These are phyloP conservation scores for Sphenodon punctatus DNA, from an alignment of 2,797 vertebrate genomes.

Conservation along the genomic window DNA sequence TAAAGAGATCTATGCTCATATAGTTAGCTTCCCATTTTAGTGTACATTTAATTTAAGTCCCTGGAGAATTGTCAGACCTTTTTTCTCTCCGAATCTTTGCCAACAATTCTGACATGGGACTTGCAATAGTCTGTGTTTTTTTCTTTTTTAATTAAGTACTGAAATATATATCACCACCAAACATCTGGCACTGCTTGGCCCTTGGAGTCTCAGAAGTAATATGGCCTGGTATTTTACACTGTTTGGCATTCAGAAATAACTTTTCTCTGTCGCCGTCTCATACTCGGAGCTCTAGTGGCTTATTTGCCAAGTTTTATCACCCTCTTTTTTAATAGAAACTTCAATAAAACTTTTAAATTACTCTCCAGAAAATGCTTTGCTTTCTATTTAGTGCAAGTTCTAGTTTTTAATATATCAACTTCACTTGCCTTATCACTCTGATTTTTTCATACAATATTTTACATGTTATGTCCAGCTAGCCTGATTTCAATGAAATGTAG, in stretches of 20 bases:
- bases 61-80: constrained; percentile 27
- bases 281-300: not conserved
- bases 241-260: constrained; percentile 18
- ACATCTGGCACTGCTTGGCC: constrained; percentile 32
- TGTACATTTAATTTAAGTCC: constrained; percentile 40
- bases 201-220: not conserved
- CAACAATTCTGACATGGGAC: not conserved
- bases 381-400: not conserved
- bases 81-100: constrained; percentile 10
- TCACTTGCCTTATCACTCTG: not conserved
- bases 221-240: not conserved
- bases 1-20: constrained; percentile 39
- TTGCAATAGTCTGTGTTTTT: not conserved
- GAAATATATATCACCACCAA: not conserved
- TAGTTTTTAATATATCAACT: not conserved
- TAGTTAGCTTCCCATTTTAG: constrained; percentile 34
- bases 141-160: constrained; percentile 44
- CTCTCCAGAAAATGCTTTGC: not conserved
- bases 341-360: not conserved
- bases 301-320: not conserved
- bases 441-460: not conserved
- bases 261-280: not conserved
- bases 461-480: not conserved
- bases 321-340: constrained; percentile 15
- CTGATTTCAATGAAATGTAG: not conserved